Evolutionary conservation across 2,888 invertebrate genomes (phyloP), one percentile per base, ranked within the genome.

Genomic region (Chrysopilus asiliformis): DNA sequence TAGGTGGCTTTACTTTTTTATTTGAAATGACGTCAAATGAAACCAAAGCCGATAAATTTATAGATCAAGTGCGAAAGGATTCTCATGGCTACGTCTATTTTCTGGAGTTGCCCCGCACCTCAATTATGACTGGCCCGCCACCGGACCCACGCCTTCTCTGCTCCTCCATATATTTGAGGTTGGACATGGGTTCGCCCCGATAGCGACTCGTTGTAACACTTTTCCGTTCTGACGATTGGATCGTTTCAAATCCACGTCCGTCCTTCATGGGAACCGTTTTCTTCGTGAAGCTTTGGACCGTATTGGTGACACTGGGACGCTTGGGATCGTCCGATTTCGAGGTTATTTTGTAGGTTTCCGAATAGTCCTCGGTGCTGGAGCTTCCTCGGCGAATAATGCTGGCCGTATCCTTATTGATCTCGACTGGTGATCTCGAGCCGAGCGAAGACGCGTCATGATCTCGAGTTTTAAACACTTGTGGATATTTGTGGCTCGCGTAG

Each of bases 141-240:
- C 30, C 26, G 12, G 40, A 34, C 43, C 55, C 46, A 29, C 54
- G 53, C 38, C 50, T 68, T 60, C 44, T 59, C 49, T 38, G 70
- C 64, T 45, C 70, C 65, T 73, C 72, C 36, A 72, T 67, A 52
- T 72, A 73, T 49, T 72, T 71, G 10, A 67, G 49, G 45, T 58
- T 62, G 8, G 64, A 47, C 41, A 64, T 48, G 20, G 67, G 64
- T 45, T 71, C 70, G 9, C 64, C 63, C 48, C 69, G 65, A 49
- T 67, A 71, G 42, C 71, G 66, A 53, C 74, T 75, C 51, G 76
- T 77, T 15, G 78, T 78, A 30, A 78, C 70, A 3, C 76, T 76
- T 53, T 76, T 78, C 7, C 73, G 73, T 58, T 79, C 79, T 38
- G 74, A 73, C 1, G 78, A 77, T 52, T 79, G 75, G 31, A 79